Conservation (phyloP, 2,888 invertebrate genomes). For the Brachyptera risi region DNA sequence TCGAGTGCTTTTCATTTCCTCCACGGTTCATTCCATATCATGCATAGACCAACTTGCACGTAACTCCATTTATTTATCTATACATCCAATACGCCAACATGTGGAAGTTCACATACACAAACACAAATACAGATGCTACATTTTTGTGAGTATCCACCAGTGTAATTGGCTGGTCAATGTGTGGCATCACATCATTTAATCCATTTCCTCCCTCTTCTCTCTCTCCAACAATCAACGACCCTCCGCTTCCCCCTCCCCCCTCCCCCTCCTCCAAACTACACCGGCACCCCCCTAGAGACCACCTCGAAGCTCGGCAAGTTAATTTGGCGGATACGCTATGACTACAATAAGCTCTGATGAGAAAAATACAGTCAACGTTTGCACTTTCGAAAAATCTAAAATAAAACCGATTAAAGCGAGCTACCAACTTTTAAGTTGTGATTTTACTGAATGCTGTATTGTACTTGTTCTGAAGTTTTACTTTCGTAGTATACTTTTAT, state of each 20-base stretch:
- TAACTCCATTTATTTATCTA: no score
- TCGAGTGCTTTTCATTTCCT: no score
- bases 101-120: neutral
- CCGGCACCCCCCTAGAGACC: neutral
- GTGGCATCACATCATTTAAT: conserved; percentile 2
- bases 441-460: no score
- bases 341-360: neutral
- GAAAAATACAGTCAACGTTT: neutral
- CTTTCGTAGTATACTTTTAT: no score
- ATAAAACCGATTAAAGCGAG: no score
- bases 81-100: no score
- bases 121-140: neutral
- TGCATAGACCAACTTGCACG: no score
- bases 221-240: neutral
- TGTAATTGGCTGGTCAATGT: conserved; percentile 11
- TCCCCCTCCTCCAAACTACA: neutral
- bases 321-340: neutral
- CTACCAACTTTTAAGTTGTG: no score
- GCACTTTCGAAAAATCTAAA: neutral
- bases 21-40: no score
- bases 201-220: neutral
- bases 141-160: neutral
- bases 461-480: no score
- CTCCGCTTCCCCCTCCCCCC: neutral
- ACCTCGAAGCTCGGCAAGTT: neutral